These are phyloP conservation scores for Graptemys geographica DNA, from an alignment of 2,797 vertebrate genomes.

Conservation along the genomic window DNA sequence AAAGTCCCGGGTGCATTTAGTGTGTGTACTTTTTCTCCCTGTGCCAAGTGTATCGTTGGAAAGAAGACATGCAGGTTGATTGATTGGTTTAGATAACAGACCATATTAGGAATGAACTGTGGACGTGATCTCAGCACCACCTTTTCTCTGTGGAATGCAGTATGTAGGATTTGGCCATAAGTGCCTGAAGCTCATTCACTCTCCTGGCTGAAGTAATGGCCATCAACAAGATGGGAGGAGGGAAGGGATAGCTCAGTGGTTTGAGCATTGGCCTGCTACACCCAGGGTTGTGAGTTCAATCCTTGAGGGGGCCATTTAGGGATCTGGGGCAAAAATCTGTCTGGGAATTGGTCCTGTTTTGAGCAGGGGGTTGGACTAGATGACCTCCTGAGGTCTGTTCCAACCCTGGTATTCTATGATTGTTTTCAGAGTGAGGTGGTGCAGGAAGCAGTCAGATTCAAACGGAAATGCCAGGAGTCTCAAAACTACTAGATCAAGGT, in stretches of 20 bases:
- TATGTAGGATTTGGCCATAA: not conserved
- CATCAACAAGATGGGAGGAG: not conserved
- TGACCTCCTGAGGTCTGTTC: no score
- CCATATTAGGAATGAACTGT: not conserved
- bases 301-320: no score
- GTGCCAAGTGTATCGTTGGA: not conserved
- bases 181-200: not conserved
- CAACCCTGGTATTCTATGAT: no score
- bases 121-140: not conserved
- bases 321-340: no score
- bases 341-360: no score
- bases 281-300: no score
- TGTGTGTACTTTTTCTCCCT: not conserved
- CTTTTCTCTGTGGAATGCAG: not conserved
- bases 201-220: not conserved
- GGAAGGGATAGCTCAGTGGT: no score
- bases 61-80: not conserved
- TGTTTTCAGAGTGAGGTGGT: not conserved
- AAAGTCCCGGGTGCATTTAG: not conserved
- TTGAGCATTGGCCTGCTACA: no score
- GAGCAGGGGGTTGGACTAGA: no score
- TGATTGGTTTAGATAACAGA: not conserved
- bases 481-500: not conserved
- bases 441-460: not conserved
- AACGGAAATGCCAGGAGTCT: not conserved